A percentile compares a stretch with the other conserved stretches of the same genome.
These are phyloP conservation scores for Drosophila auraria DNA, from an alignment of 1,140 invertebrate genomes.

Conservation along the genomic window DNA sequence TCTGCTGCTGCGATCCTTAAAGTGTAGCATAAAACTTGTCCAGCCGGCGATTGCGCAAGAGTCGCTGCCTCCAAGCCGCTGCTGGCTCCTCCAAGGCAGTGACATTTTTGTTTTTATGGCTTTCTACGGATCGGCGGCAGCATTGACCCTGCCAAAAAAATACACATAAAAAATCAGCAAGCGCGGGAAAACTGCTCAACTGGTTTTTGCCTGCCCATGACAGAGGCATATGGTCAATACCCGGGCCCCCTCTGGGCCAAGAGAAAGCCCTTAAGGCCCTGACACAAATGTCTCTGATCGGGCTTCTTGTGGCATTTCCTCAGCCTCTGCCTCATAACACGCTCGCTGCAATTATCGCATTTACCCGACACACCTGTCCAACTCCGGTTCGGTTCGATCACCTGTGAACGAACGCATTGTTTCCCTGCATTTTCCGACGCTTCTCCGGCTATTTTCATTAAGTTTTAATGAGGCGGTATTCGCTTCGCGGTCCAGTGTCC, in stretches of 20 bases:
- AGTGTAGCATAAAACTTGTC: conserved; percentile 80
- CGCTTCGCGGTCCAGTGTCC: neutral
- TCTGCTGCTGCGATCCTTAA: conserved; percentile 64
- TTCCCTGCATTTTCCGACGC: conserved; percentile 9
- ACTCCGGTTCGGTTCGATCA: conserved; percentile 34
- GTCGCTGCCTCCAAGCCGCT: conserved; percentile 13
- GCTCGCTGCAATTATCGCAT: conserved; percentile 32
- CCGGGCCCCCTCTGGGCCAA: conserved; percentile 12
- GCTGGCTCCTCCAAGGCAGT: conserved; percentile 42
- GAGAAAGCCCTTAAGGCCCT: conserved; percentile 66
- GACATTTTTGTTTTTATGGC: conserved; percentile 68
- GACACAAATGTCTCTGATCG: conserved; percentile 25
- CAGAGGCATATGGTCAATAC: conserved; percentile 30
- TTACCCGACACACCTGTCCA: conserved; percentile 30
- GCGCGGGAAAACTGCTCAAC: conserved; percentile 73
- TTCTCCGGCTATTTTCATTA: conserved; percentile 49
- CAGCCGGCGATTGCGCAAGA: conserved; percentile 72
- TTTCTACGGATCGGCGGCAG: conserved; percentile 65
- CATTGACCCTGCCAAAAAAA: conserved; percentile 74
- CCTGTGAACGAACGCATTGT: conserved; percentile 41
- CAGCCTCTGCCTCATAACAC: conserved; percentile 18
- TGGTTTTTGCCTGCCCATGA: conserved; percentile 59
- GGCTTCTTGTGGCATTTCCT: conserved; percentile 13
- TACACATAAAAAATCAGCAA: conserved; percentile 20
- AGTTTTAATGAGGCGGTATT: conserved; percentile 64